Percentiles rank a stretch among this genome's conserved stretches.
Evolutionary conservation across 2,888 invertebrate genomes (phyloP).

Genomic region (Malthinus seriepunctatus): DNA sequence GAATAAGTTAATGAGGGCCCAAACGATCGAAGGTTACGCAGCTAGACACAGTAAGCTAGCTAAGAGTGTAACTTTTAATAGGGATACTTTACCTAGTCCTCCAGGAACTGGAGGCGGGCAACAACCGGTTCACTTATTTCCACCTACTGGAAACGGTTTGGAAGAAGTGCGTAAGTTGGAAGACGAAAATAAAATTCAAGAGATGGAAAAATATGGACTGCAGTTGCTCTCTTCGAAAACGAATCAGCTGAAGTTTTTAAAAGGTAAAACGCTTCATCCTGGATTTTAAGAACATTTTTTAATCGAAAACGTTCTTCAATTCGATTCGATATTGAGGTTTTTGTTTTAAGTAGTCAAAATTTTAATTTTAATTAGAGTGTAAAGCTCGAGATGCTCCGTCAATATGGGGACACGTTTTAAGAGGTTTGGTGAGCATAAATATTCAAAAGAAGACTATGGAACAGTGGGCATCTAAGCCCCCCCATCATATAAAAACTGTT

Average conservation of each 20-base stretch:
- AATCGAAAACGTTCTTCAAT: too few relatives aligned
- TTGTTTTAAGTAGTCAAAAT: too few relatives aligned
- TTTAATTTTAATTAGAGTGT: too few relatives aligned
- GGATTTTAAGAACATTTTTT: too few relatives aligned
- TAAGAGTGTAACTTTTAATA: constrained; percentile 87
- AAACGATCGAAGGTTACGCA: constrained; percentile 86
- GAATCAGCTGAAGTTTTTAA: constrained; percentile 62
- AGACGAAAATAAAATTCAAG: constrained; percentile 60
- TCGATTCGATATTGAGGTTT: background rate
- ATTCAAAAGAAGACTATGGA: too few relatives aligned
- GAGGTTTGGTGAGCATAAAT: too few relatives aligned
- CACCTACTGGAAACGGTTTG: constrained; percentile 49
- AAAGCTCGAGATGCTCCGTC: too few relatives aligned
- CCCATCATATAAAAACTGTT: too few relatives aligned
- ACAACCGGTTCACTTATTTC: constrained; percentile 40
- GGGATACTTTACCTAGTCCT: constrained; percentile 82
- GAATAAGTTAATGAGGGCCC: constrained; percentile 74
- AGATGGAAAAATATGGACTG: constrained; percentile 61
- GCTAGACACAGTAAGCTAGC: constrained; percentile 85
- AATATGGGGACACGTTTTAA: too few relatives aligned
- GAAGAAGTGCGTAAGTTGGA: constrained; percentile 48
- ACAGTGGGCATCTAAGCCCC: too few relatives aligned
- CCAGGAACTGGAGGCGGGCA: constrained; percentile 56
- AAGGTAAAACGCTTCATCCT: constrained; percentile 54
- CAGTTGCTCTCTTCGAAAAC: constrained; percentile 61